A percentile compares a stretch with the other conserved stretches of the same genome.
Conservation (phyloP, 2,888 invertebrate species). For the Choreutis nemorana region DNA sequence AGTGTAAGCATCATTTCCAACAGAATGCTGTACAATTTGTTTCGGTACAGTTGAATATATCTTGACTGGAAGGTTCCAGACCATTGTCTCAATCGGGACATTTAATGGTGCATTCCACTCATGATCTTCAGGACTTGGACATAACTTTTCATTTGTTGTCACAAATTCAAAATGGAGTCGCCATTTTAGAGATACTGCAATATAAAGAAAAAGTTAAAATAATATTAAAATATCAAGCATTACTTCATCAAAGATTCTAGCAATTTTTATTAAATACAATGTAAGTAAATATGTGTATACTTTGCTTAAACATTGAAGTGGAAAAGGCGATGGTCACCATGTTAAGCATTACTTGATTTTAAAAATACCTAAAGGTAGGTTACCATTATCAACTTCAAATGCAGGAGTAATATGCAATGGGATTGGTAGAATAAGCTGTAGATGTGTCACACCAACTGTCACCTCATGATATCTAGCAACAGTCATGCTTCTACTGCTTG, state of each 20-base stretch:
- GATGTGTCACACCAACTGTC: constrained; percentile 86
- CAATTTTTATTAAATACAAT: too few species aligned
- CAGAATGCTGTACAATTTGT: constrained; percentile 75
- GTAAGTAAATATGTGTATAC: too few species aligned
- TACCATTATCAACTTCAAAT: constrained; percentile 90
- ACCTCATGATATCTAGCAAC: constrained; percentile 94
- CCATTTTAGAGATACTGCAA: constrained; percentile 88
- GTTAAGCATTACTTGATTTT: too few species aligned
- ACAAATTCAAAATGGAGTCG: constrained; percentile 98
- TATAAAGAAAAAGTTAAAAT: too few species aligned
- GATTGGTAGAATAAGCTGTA: constrained; percentile 91
- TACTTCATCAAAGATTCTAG: too few species aligned
- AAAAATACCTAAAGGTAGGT: constrained; percentile 11
- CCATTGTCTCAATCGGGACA: constrained; percentile 96
- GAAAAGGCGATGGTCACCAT: neutral
- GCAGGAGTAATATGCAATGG: constrained; percentile 95
- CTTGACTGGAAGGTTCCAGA: constrained; percentile 96
- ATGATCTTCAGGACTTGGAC: constrained; percentile 63
- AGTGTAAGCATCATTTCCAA: constrained; percentile 53
- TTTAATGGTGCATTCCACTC: constrained; percentile 87
- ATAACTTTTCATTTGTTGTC: constrained; percentile 75
- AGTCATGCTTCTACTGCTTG: constrained; percentile 71
- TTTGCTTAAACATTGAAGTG: too few species aligned
- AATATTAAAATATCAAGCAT: too few species aligned
- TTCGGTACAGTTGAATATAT: constrained; percentile 91